Conservation (phyloP, 2,113 vertebrate genomes). For the Brachypteracias leptosomus region DNA sequence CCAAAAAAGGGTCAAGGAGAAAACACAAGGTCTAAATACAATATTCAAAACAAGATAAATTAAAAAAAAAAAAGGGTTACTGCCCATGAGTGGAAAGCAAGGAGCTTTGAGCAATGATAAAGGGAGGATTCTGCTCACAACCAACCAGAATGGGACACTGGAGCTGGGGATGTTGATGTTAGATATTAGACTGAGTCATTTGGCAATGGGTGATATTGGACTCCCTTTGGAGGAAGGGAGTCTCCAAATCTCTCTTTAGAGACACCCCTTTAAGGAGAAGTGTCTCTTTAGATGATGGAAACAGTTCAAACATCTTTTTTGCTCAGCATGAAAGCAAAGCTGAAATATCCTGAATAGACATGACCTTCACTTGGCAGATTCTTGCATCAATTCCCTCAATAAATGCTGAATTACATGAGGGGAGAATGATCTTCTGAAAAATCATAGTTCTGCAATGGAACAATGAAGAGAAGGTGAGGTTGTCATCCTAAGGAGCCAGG, state of each 20-base stretch:
- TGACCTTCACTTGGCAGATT: background rate
- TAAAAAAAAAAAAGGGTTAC: no score
- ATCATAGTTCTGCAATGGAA: background rate
- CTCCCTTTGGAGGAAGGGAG: background rate
- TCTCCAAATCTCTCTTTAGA: no score
- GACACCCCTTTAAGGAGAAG: no score
- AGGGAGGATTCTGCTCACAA: background rate
- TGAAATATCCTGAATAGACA: background rate
- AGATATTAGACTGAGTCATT: background rate
- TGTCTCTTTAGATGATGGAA: background rate
- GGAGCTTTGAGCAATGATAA: background rate
- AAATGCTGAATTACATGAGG: background rate
- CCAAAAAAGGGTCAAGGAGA: background rate
- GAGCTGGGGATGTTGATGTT: background rate
- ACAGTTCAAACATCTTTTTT: background rate
- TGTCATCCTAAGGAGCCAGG: background rate
- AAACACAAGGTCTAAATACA: background rate
- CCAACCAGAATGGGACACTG: background rate
- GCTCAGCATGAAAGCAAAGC: background rate
- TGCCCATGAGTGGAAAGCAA: background rate
- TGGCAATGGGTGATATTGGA: background rate
- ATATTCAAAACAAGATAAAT: background rate
- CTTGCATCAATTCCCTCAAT: background rate
- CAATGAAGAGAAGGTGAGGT: background rate
- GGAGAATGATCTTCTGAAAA: background rate